Evolutionary conservation across 2,113 vertebrate genomes (phyloP), one percentile per base, ranked within the genome.

Genomic region (Colinus virginianus): DNA sequence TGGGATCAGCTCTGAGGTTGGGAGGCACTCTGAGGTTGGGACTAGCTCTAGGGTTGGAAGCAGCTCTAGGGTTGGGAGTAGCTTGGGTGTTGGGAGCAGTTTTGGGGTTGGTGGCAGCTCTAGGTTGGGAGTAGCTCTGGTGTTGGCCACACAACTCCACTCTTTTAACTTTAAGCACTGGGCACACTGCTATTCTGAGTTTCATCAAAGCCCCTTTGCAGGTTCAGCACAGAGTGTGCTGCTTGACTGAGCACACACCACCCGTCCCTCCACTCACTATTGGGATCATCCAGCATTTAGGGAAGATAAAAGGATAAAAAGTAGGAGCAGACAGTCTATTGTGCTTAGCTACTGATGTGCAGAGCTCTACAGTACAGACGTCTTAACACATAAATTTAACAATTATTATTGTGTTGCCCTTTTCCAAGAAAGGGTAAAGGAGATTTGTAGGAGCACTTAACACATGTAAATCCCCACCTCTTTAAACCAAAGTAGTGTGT

Each of bases 361-460:
- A 69, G 87, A 96, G 95, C 94, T 88, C 95, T 90, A 49, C 94
- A 30, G 51, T 84, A 88, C 96, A 96, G 97, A 94, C 96, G 71
- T 84, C 96, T 94, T 56, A 6, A 84, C 90, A 59, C 97, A 97
- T 98, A 96, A 97, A 98, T 98, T 97, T 90, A 85, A 66, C 96
- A 89, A 96, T 97, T 97, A 97, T 98, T 97, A 96, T 97, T 96
- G 96, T 86, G 94, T 95, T 98, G 97, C 96, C 98, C 97, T 98
- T 98, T 98, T 97, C 97, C 92, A 55, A 83, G 93, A 98, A 98
- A 98, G 97, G 97, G 96, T 97, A 98, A 88, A 95, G 95, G 95
- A 98, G 98, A 98, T 98, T 97, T 98, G 97, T 97, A 97, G 97
- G 92, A 97, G 96, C 88, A 94, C 92, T 97, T 97, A 97, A 85